Conservation (phyloP, 2,888 invertebrate genomes). For the Chorisops tibialis region DNA sequence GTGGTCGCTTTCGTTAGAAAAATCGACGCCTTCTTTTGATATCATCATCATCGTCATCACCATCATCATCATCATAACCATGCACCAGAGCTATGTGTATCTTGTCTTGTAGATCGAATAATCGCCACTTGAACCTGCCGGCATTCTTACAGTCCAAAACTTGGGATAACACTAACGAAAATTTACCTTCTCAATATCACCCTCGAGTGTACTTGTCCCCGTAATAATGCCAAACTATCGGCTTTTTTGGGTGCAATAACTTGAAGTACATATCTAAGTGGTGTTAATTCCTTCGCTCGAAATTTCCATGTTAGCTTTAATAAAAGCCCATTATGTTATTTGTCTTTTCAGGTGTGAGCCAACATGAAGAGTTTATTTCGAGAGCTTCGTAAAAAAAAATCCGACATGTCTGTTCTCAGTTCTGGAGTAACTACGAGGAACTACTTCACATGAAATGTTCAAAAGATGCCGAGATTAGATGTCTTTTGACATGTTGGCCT, state of each 20-base stretch:
- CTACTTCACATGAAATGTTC: constrained; percentile 28
- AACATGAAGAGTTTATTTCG: neutral
- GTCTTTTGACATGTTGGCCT: constrained; percentile 23
- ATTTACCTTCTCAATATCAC: constrained; percentile 17
- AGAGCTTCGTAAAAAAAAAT: neutral
- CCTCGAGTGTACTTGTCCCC: constrained; percentile 6
- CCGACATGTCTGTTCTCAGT: neutral
- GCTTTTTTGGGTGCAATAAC: constrained; percentile 21
- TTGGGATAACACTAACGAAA: constrained; percentile 12
- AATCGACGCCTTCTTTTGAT: too few relatives aligned
- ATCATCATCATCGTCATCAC: too few relatives aligned
- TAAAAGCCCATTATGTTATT: constrained; percentile 1
- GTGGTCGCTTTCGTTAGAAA: neutral
- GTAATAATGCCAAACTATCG: constrained; percentile 16
- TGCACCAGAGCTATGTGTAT: too few relatives aligned
- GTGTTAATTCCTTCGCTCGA: constrained; percentile 13
- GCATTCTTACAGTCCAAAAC: neutral
- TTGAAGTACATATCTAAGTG: constrained; percentile 14
- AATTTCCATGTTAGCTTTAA: constrained; percentile 9
- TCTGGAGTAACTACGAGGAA: neutral
- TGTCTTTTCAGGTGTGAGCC: constrained; percentile 9
- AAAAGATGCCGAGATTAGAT: constrained; percentile 32
- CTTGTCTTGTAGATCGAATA: too few relatives aligned
- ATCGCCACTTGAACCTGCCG: too few relatives aligned
- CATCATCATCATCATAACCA: too few relatives aligned